Evolutionary conservation across 2,113 vertebrate species (phyloP).

Genomic region (Ciconia maguari): DNA sequence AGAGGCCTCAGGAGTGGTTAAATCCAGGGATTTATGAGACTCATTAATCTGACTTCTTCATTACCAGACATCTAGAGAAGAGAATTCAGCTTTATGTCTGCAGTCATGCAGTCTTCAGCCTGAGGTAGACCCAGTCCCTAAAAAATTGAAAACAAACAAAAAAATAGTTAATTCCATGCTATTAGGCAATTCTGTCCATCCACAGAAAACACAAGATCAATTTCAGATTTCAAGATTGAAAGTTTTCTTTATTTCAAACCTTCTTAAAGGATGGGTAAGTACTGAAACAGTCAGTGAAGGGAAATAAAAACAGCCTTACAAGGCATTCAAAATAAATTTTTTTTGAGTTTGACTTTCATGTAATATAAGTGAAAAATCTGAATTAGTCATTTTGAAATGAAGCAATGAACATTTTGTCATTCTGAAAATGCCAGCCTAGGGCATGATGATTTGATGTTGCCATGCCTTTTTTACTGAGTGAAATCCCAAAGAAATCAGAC

Average conservation of each 20-base stretch:
- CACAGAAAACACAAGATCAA: neutral
- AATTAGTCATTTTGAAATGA: neutral
- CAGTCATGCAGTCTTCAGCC: neutral
- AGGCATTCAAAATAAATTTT: neutral
- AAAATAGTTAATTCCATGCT: neutral
- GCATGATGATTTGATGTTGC: neutral
- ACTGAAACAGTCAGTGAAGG: neutral
- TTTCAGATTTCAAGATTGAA: neutral
- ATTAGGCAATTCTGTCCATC: neutral
- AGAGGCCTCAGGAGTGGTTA: neutral
- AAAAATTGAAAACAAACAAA: neutral
- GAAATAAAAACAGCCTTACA: neutral
- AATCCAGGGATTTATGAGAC: neutral
- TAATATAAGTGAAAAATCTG: neutral
- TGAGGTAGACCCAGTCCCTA: neutral
- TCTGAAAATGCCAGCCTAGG: neutral
- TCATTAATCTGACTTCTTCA: neutral
- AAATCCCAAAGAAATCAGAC: neutral
- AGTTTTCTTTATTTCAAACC: neutral
- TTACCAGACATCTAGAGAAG: neutral
- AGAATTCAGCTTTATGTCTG: neutral
- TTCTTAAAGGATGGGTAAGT: neutral
- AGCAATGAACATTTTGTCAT: neutral
- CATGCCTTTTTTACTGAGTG: neutral
- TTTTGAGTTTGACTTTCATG: neutral